Evolutionary conservation across 2,888 invertebrate genomes (phyloP).

Genomic region (Agrochola circellaris): DNA sequence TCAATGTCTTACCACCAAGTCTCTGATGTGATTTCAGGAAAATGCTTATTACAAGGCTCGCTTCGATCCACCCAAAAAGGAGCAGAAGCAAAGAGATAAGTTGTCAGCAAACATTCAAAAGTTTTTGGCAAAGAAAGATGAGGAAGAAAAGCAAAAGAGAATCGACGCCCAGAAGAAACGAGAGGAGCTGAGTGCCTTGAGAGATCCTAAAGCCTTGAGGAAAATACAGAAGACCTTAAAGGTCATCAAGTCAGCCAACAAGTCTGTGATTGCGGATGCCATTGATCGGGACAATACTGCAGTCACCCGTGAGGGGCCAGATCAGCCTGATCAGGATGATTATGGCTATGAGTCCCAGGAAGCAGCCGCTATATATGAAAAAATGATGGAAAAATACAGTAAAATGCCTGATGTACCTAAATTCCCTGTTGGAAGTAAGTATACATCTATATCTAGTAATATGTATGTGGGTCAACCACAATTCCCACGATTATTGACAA

Average conservation of each 20-base stretch:
- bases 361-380: slow-evolving; percentile 95
- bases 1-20: slow-evolving; percentile 26
- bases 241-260: slow-evolving; percentile 97
- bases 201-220: slow-evolving; percentile 94
- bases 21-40: slow-evolving; percentile 73
- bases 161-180: slow-evolving; percentile 92
- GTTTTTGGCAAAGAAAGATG: slow-evolving; percentile 95
- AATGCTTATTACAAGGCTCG: slow-evolving; percentile 93
- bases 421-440: slow-evolving; percentile 90
- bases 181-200: slow-evolving; percentile 92
- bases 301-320: slow-evolving; percentile 93
- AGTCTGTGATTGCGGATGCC: slow-evolving; percentile 96
- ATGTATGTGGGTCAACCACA: slow-evolving; percentile 41
- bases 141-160: slow-evolving; percentile 93
- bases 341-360: slow-evolving; percentile 97
- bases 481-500: not conserved
- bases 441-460: slow-evolving; percentile 8
- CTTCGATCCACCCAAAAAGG: slow-evolving; percentile 95
- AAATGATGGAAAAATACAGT: slow-evolving; percentile 96
- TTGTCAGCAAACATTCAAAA: slow-evolving; percentile 95
- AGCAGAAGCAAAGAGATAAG: slow-evolving; percentile 92
- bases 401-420: slow-evolving; percentile 93
- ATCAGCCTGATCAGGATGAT: slow-evolving; percentile 97
- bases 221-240: slow-evolving; percentile 95
- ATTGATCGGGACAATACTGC: slow-evolving; percentile 94